Evolutionary conservation across 2,888 invertebrate genomes (phyloP), one percentile per base, ranked within the genome.

Genomic region (Cistogaster globosa): DNA sequence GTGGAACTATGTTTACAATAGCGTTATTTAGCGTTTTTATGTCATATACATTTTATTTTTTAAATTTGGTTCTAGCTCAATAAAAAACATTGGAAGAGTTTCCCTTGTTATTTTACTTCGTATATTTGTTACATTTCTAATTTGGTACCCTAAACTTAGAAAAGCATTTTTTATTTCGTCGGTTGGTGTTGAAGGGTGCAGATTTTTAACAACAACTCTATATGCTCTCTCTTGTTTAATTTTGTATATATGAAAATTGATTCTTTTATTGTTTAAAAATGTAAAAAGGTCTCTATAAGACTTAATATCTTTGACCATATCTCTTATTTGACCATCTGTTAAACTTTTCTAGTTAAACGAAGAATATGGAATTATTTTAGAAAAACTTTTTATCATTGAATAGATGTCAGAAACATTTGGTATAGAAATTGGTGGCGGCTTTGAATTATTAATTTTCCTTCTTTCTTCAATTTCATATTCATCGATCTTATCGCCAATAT

Each of bases 191-290:
- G 82, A 55, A 16, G 38, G 67, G 32, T 53, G 83, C 8, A 77
- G 36, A 55, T 68, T 72, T 67, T 83, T 72, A 18, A 77, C 36
- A 20, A 77, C 71, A 16, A 72, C 65, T 48, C 76, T 71, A 55
- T 77, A 76, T n/a, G 83, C 57, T 60, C 72, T 72, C 72, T 77
- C 72, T 22, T 72, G 62, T 57, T 83, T 74, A 12, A 75, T 20
- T 42, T 81, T 48, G 22, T 75, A 75, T 16, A 58, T 80, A 36
- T 74, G 78, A 69, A 68, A 78, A 1, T 9, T 53, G 48, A 68
- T 55, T n/a, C 38, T 67, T 68, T 77, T 67, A 18, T 26, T 22
- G 18, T 63, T 74, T 32, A 62, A 18, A 36, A 32, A 53, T 7
- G 22, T 53, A 9, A 68, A 48, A 16, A 51, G 11, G 6, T 36